Conservation (phyloP, 2,888 invertebrate genomes). For the Heliconius aoede region DNA sequence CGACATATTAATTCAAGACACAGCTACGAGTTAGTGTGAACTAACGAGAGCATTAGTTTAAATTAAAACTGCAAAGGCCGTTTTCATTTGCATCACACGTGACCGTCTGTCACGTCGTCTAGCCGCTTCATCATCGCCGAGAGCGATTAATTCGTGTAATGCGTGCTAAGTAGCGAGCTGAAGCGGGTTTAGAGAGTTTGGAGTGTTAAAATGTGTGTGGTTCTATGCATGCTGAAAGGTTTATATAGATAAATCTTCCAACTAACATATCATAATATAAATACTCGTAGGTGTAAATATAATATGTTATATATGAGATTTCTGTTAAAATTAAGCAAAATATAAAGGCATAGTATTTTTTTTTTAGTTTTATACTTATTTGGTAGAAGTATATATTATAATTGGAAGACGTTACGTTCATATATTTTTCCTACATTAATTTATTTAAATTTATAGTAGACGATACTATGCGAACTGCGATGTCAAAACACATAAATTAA, state of each 20-base stretch:
- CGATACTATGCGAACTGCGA: too few species aligned
- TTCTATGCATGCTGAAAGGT: too few species aligned
- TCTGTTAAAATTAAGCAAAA: too few species aligned
- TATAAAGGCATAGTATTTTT: too few species aligned
- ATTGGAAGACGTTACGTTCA: too few species aligned
- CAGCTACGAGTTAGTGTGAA: conserved; percentile 36
- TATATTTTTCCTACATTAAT: not conserved
- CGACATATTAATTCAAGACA: conserved; percentile 35
- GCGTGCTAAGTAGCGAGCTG: conserved; percentile 48
- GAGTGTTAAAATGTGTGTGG: not conserved
- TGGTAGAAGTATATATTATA: too few species aligned
- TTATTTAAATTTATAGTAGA: not conserved
- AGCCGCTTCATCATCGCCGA: conserved; percentile 73
- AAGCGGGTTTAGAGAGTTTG: conserved; percentile 26
- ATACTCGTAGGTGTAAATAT: too few species aligned
- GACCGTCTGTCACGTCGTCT: conserved; percentile 78
- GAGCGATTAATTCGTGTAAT: conserved; percentile 68
- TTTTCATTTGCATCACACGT: conserved; percentile 81
- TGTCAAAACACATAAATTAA: not conserved
- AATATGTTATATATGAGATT: too few species aligned
- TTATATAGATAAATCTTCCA: too few species aligned
- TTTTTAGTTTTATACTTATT: too few species aligned
- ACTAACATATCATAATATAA: too few species aligned
- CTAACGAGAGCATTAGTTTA: conserved; percentile 53
- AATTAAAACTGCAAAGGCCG: conserved; percentile 72